These are phyloP conservation scores for Polia nebulosa DNA, from an alignment of 2,888 invertebrate species.

Conservation along the genomic window DNA sequence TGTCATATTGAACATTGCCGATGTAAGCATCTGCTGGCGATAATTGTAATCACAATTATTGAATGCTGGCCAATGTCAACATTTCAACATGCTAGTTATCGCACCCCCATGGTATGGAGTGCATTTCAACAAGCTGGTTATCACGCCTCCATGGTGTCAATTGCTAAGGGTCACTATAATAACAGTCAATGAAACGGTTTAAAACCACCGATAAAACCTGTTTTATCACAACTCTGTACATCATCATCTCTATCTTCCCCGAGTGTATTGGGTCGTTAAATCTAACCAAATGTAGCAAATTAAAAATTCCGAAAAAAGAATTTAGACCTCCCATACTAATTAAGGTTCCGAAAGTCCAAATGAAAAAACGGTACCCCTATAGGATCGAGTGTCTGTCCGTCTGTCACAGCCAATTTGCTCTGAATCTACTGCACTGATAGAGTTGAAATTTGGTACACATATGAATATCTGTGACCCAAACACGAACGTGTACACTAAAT, in stretches of 20 bases:
- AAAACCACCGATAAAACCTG: not conserved
- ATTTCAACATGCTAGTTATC: constrained; percentile 34
- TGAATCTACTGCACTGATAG: too few species aligned
- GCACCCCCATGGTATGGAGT: constrained; percentile 51
- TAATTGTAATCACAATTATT: constrained; percentile 25
- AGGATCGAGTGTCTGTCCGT: too few species aligned
- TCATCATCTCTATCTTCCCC: not conserved
- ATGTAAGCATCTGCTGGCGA: constrained; percentile 19
- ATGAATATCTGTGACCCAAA: too few species aligned
- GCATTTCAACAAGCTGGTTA: constrained; percentile 30
- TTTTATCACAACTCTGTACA: not conserved
- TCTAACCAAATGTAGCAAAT: not conserved
- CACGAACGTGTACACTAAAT: too few species aligned
- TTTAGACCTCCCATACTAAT: too few species aligned
- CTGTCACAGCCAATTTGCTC: too few species aligned
- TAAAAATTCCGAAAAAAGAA: too few species aligned
- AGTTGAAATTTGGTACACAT: too few species aligned
- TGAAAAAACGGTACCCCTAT: too few species aligned
- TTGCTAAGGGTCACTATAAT: constrained; percentile 20
- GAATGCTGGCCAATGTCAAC: constrained; percentile 27
- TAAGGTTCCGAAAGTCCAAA: too few species aligned
- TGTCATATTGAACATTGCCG: not conserved
- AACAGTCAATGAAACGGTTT: constrained; percentile 14
- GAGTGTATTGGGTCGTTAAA: not conserved
- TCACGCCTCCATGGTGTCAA: constrained; percentile 49